Base-by-base conservation (phyloP, 2,797 vertebrate species). In the Acanthurus lineatus region DNA sequence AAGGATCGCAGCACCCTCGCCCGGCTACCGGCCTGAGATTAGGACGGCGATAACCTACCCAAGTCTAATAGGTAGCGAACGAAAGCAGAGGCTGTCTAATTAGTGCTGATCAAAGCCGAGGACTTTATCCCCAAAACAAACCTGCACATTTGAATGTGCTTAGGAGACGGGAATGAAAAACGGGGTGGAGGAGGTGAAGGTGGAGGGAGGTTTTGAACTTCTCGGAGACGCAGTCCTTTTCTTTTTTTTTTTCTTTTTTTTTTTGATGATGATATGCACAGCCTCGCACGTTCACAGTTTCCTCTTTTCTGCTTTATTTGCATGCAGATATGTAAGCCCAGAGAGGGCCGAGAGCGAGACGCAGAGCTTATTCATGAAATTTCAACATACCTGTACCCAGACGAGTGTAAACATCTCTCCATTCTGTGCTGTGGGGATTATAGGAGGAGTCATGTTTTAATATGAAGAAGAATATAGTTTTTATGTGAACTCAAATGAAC, bases 21-120 rank as follows among this genome's bases (percentile, higher is more conserved):
- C 95, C 95, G 96, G 95, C 95, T 95, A 91, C 91, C 88, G 85
- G 93, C 95, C 96, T 92, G 94, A 95, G 95, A 96, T 95, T 95
- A 95, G 91, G 72, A 62, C 16, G 40, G 77, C 64, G 88, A 85
- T 94, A 94, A 94, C 94, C 93, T 87, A 80, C 73, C 87, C 85
- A 79, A 76, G 82, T 87, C 91, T 93, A 92, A 92, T 94, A 96
- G 95, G 95, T 96, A 93, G 92, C 58, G 49, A 92, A 84, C 73
- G 59, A 86, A 84, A 88, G 91, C 87, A 76, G 80, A 77, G 77
- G 87, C 89, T 92, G 93, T 93, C 95, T 96, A 95, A 96, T 96
- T 96, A 96, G 92, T 10, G 19, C 77, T 92, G 94, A 96, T 96
- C 95, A 96, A 96, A 96, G 94, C 56, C 2, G 53, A 79, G 54